Evolutionary conservation across 2,797 vertebrate species (phyloP), one percentile per base, ranked within the genome.

Genomic region (Apogon talboti): DNA sequence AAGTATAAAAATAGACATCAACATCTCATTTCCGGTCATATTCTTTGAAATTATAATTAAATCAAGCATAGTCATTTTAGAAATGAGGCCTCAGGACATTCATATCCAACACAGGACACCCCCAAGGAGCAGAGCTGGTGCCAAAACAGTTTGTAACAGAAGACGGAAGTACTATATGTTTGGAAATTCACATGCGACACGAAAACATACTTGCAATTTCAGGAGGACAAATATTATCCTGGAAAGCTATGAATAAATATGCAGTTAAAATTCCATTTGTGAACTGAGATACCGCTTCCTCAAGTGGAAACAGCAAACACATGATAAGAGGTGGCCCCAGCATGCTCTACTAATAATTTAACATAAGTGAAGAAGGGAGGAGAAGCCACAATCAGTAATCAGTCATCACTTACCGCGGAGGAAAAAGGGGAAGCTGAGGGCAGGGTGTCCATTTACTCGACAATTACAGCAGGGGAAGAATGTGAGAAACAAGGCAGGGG

Each of bases 371-470:
- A 55, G 67, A 66, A 60, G 63, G 63, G 65, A 64, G 74, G 53
- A 46, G 68, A 75, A 19, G 70, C 50, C 0, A 33, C 74, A 76
- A 79, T 74, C 83, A 66, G 71, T 68, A 63, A 82, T 76, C 66
- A 78, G 58, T 72, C 63, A 79, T 74, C 37, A 69, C 63, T 85
- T 79, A 88, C 66, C 74, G 71, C 45, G 43, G 64, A 77, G 62
- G 43, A n/a, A n/a, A 44, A 49, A 65, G 38, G 65, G 54, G 66
- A 77, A 50, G 60, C 6, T 0, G 61, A 70, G 74, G 73, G 54
- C 52, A 42, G 63, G 59, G 81, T 82, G 82, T 85, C 79, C 77
- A 49, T 78, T 83, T 83, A 79, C 78, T 19, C 47, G 14, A 37
- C 49, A 41, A 53, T 62, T 40, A 38, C 14, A 16, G 19, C 53